phyloP scores from a whole-genome alignment of 2,888 invertebrate genomes.

The Stenichneumon culpator region DNA sequence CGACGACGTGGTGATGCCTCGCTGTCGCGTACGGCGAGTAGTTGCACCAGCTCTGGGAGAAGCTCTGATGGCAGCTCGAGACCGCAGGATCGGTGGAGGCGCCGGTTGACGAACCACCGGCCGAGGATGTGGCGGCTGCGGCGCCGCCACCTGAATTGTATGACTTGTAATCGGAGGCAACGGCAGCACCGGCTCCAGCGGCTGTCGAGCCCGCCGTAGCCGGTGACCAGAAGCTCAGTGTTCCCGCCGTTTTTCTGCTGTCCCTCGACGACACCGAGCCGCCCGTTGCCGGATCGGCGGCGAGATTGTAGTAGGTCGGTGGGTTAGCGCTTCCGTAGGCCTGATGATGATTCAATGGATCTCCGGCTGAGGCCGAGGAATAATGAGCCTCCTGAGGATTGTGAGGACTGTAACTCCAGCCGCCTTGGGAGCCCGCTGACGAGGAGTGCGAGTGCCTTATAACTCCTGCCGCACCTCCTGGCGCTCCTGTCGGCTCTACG shows the following conservation, averaged over 20 bases:
- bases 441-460: constrained; percentile 89
- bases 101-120: constrained; percentile 85
- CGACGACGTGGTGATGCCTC: constrained; percentile 87
- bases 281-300: constrained; percentile 86
- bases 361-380: constrained; percentile 86
- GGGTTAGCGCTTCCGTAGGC: constrained; percentile 88
- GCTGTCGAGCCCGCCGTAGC: constrained; percentile 85
- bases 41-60: constrained; percentile 91
- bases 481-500: constrained; percentile 86
- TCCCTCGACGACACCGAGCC: constrained; percentile 87
- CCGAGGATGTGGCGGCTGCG: constrained; percentile 86
- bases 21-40: constrained; percentile 88
- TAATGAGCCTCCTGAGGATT: constrained; percentile 84
- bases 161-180: constrained; percentile 84
- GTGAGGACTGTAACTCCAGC: constrained; percentile 91
- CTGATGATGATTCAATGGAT: constrained; percentile 88
- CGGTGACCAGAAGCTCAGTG: constrained; percentile 91
- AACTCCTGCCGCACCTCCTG: constrained; percentile 88
- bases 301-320: constrained; percentile 91
- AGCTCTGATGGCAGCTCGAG: constrained; percentile 90
- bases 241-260: constrained; percentile 85
- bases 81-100: constrained; percentile 86
- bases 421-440: constrained; percentile 85
- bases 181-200: constrained; percentile 82
- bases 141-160: constrained; percentile 87